Evolutionary conservation across 2,797 vertebrate species (phyloP).

Genomic region (Myotis vivesi): DNA sequence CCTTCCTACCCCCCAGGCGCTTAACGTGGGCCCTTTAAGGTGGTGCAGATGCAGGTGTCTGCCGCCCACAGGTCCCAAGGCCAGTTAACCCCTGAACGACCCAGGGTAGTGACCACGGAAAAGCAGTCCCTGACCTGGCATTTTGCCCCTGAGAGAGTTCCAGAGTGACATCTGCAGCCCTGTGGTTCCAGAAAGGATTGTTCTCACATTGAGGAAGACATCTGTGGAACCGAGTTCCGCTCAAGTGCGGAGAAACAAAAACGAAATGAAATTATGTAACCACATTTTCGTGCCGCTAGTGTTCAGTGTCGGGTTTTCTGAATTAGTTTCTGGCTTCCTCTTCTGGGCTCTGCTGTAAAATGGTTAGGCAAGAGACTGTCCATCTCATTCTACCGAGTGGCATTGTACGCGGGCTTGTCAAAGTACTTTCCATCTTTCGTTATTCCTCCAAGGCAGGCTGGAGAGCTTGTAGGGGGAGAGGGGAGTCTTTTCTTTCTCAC

Average conservation of each 20-base stretch:
- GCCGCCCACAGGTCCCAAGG: not conserved
- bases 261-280: not conserved
- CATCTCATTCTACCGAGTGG: not conserved
- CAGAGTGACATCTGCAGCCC: not conserved
- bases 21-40: not conserved
- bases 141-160: slow-evolving; percentile 27
- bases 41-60: not conserved
- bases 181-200: not conserved
- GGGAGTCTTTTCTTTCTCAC: not conserved
- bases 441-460: not conserved
- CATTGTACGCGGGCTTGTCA: too few relatives aligned
- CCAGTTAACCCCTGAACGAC: not conserved
- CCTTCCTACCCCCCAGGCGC: rapidly evolving
- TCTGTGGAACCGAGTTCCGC: not conserved
- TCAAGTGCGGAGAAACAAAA: slow-evolving; percentile 1
- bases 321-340: not conserved
- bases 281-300: not conserved
- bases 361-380: not conserved
- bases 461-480: not conserved
- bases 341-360: slow-evolving; percentile 7
- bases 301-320: not conserved
- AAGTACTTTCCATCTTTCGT: not conserved
- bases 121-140: not conserved
- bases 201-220: slow-evolving; percentile 8
- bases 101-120: not conserved